These are phyloP conservation scores for Drosophila niveifrons DNA, from an alignment of 2,888 invertebrate species.

Conservation along the genomic window DNA sequence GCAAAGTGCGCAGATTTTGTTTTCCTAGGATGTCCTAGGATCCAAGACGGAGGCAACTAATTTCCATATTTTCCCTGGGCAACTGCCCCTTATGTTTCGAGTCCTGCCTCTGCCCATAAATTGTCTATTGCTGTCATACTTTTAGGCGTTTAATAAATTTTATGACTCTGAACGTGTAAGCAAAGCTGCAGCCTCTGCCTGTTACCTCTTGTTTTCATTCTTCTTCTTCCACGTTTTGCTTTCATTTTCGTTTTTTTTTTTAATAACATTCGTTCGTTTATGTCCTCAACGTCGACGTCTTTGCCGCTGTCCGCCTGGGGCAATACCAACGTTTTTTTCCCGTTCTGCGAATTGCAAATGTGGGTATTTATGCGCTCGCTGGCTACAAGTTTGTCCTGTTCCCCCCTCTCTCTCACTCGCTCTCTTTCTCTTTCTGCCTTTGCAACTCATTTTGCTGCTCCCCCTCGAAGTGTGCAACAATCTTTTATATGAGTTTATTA, in stretches of 20 bases:
- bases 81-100: conserved; percentile 13
- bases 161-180: conserved; percentile 57
- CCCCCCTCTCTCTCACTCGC: neutral
- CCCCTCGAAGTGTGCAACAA: conserved; percentile 67
- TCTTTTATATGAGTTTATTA: conserved; percentile 82
- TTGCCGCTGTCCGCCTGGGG: conserved; percentile 65
- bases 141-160: conserved; percentile 80
- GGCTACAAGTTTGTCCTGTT: conserved; percentile 42
- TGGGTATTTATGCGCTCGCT: conserved; percentile 60
- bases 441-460: conserved; percentile 11
- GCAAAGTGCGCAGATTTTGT: conserved; percentile 1
- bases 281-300: conserved; percentile 41
- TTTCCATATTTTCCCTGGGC: conserved; percentile 49
- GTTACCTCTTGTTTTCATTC: conserved; percentile 33
- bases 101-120: conserved; percentile 54
- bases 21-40: conserved; percentile 30
- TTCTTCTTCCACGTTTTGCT: conserved; percentile 21
- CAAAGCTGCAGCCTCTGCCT: conserved; percentile 13
- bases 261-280: conserved; percentile 70
- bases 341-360: conserved; percentile 61
- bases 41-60: conserved; percentile 35
- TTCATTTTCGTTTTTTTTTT: conserved; percentile 42
- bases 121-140: conserved; percentile 79
- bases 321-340: conserved; percentile 37
- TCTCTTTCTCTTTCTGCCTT: neutral